Evolutionary conservation across 2,888 invertebrate genomes (phyloP).

Genomic region (Cheilosia vulpina): DNA sequence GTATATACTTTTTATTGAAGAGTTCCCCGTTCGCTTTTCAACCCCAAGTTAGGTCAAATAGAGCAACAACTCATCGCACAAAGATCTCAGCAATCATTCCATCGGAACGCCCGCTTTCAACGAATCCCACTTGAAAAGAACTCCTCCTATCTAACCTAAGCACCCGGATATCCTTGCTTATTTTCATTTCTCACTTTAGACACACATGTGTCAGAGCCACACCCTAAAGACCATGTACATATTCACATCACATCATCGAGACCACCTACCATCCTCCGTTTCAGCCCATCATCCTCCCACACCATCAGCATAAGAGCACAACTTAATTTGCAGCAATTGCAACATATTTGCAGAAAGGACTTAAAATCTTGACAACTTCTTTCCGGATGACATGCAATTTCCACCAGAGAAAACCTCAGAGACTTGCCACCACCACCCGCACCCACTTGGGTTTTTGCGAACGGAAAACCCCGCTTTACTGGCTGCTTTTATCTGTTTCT

Average conservation of each 20-base stretch:
- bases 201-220: constrained; percentile 59
- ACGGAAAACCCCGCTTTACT: constrained; percentile 37
- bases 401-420: constrained; percentile 74
- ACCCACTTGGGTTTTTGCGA: constrained; percentile 5
- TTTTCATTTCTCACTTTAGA: constrained; percentile 48
- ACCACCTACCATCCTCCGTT: neutral
- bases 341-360: constrained; percentile 79
- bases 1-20: too few species aligned
- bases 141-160: constrained; percentile 12
- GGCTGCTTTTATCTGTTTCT: constrained; percentile 53
- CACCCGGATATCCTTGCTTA: constrained; percentile 22
- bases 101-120: neutral
- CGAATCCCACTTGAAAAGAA: constrained; percentile 16
- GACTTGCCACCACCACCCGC: constrained; percentile 39
- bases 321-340: constrained; percentile 75
- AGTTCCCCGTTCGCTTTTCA: too few species aligned
- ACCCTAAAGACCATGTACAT: constrained; percentile 52
- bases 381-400: constrained; percentile 83
- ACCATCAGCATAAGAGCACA: constrained; percentile 56
- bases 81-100: too few species aligned
- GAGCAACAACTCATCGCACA: too few species aligned
- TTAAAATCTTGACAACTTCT: constrained; percentile 83
- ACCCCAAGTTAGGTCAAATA: too few species aligned
- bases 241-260: neutral
- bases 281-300: constrained; percentile 6